Conservation (phyloP, 2,797 vertebrate genomes). For the Arctocebus calabarensis region DNA sequence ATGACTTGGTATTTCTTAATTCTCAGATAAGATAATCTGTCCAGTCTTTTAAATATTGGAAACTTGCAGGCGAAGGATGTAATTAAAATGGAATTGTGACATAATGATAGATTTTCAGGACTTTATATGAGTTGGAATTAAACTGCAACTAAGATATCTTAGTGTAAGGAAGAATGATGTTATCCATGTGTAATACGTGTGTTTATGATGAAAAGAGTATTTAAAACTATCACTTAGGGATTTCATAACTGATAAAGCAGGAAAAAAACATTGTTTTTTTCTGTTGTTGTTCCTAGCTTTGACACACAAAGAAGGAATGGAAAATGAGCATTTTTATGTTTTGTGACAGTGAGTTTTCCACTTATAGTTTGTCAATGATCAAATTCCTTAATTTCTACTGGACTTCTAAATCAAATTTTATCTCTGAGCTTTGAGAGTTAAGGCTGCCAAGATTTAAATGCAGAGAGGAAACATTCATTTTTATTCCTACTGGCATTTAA, state of each 20-base stretch:
- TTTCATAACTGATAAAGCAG: slow-evolving; percentile 28
- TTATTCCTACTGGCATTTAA: slow-evolving; percentile 39
- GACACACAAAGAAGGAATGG: slow-evolving; percentile 48
- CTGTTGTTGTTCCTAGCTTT: not conserved
- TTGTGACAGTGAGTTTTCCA: not conserved
- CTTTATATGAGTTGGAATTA: not conserved
- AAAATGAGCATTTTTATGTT: slow-evolving; percentile 66
- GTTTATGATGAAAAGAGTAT: slow-evolving; percentile 28
- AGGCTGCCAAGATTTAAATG: slow-evolving; percentile 60
- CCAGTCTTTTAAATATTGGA: not conserved
- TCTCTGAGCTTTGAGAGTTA: slow-evolving; percentile 56
- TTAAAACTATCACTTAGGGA: not conserved
- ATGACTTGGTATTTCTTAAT: slow-evolving; percentile 36
- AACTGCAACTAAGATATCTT: not conserved
- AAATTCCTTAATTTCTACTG: slow-evolving; percentile 57
- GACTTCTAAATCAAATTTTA: slow-evolving; percentile 70
- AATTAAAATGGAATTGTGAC: slow-evolving; percentile 38
- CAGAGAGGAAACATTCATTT: slow-evolving; percentile 56
- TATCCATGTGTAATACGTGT: not conserved
- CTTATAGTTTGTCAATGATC: slow-evolving; percentile 42
- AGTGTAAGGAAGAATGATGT: slow-evolving; percentile 39
- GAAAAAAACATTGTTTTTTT: not conserved
- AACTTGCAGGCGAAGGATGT: not conserved
- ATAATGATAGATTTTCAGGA: not conserved
- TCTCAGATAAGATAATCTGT: not conserved